These are phyloP conservation scores for Deilephila elpenor DNA, from an alignment of 2,888 invertebrate genomes.

Conservation along the genomic window DNA sequence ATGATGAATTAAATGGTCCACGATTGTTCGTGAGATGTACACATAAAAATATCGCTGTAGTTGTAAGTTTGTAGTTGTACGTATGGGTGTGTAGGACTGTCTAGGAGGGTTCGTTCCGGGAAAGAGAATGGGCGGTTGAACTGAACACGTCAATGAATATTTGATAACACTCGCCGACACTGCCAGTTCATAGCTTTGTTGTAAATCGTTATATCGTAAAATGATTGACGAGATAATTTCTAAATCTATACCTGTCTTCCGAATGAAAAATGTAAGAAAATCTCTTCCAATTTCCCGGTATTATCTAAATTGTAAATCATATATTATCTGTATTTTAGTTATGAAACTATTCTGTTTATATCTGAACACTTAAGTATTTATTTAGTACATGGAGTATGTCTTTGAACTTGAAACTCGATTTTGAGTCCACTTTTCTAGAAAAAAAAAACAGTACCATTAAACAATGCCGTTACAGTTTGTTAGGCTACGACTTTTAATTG, in stretches of 20 bases:
- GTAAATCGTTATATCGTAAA: not conserved
- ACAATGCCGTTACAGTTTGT: too few relatives aligned
- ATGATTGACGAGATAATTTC: not conserved
- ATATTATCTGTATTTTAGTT: too few relatives aligned
- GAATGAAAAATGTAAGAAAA: too few relatives aligned
- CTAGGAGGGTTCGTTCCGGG: conserved; percentile 38
- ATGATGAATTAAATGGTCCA: not conserved
- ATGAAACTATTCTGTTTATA: too few relatives aligned
- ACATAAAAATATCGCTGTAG: conserved; percentile 16
- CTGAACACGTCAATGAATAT: conserved; percentile 47
- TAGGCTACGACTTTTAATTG: too few relatives aligned
- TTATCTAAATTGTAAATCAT: too few relatives aligned
- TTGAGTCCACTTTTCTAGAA: too few relatives aligned
- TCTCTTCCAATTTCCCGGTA: too few relatives aligned
- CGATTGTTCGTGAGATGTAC: not conserved
- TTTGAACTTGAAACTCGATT: too few relatives aligned
- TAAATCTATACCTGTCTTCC: not conserved
- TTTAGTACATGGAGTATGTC: too few relatives aligned
- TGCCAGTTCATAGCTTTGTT: not conserved
- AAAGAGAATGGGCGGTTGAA: conserved; percentile 34
- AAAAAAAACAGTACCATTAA: too few relatives aligned
- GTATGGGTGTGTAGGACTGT: conserved; percentile 30
- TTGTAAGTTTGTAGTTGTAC: conserved; percentile 4
- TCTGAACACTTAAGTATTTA: too few relatives aligned
- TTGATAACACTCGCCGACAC: conserved; percentile 38